Evolutionary conservation across 2,888 invertebrate species (phyloP).

Genomic region (Tipula lateralis): DNA sequence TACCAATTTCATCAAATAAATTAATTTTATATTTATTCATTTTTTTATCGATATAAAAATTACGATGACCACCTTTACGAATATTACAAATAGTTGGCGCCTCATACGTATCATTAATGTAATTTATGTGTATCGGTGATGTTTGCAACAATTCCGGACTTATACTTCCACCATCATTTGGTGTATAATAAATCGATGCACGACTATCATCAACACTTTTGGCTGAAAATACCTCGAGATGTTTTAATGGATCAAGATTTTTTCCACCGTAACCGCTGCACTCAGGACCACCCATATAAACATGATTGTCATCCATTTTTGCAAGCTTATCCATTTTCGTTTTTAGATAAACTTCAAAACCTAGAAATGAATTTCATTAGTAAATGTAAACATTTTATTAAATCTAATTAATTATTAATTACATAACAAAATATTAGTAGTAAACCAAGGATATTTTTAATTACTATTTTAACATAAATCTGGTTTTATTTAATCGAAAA

Average conservation of each 20-base stretch:
- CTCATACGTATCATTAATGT: conserved; percentile 46
- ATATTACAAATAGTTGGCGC: conserved; percentile 35
- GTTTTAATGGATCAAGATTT: background rate
- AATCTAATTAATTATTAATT: background rate
- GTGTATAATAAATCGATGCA: conserved; percentile 76
- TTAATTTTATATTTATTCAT: conserved; percentile 14
- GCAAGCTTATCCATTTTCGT: conserved; percentile 41
- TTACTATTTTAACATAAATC: background rate
- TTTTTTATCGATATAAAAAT: conserved; percentile 26
- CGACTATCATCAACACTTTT: conserved; percentile 54
- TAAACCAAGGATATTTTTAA: background rate
- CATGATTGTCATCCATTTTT: conserved; percentile 37
- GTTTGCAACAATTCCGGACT: conserved; percentile 50
- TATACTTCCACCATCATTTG: conserved; percentile 63
- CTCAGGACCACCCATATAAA: background rate
- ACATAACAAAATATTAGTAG: background rate
- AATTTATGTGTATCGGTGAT: conserved; percentile 53
- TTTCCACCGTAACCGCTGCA: background rate
- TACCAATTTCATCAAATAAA: background rate
- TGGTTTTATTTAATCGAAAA: background rate
- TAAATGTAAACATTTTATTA: background rate
- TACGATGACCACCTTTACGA: background rate
- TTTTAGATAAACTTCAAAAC: conserved; percentile 48
- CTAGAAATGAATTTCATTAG: conserved; percentile 37
- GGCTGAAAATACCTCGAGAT: conserved; percentile 35